Evolutionary conservation across 1,140 invertebrate species (phyloP).

Genomic region (Nebria ingens): DNA sequence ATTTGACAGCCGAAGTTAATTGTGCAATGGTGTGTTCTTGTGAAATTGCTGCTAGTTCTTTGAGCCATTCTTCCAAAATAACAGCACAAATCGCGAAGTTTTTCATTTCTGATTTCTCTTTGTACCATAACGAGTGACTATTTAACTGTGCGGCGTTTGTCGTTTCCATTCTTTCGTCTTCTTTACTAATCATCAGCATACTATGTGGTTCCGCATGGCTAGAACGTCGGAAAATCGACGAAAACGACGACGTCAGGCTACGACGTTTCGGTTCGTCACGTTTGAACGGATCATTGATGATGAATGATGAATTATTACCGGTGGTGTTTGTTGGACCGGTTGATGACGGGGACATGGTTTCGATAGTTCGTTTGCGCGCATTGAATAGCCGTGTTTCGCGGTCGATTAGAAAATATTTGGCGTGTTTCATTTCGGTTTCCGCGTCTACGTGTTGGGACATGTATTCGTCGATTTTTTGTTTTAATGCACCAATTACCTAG

Average conservation of each 20-base stretch:
- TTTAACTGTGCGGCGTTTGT: constrained; percentile 22
- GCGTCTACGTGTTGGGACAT: constrained; percentile 60
- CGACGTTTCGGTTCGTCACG: constrained; percentile 54
- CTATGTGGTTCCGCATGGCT: constrained; percentile 28
- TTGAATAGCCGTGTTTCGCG: constrained; percentile 65
- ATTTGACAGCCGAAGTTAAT: constrained; percentile 31
- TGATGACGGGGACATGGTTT: constrained; percentile 32
- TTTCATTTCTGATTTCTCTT: constrained; percentile 22
- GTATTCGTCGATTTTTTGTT: constrained; percentile 74
- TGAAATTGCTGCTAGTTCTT: constrained; percentile 82
- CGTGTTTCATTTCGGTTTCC: constrained; percentile 57
- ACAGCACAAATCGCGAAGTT: constrained; percentile 75
- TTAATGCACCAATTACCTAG: constrained; percentile 39
- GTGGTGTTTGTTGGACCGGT: constrained; percentile 24
- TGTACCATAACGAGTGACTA: not conserved
- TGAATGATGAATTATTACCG: constrained; percentile 31
- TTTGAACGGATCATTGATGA: constrained; percentile 38
- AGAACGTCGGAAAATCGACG: constrained; percentile 46
- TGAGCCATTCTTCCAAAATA: constrained; percentile 84
- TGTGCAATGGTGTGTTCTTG: constrained; percentile 75
- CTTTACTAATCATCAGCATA: constrained; percentile 19
- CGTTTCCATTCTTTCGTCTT: constrained; percentile 19
- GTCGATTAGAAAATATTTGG: constrained; percentile 61
- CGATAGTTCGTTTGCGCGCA: constrained; percentile 47
- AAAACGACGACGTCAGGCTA: constrained; percentile 58